Evolutionary conservation across 1,140 invertebrate genomes (phyloP).

Genomic region (Sitophilus oryzae): DNA sequence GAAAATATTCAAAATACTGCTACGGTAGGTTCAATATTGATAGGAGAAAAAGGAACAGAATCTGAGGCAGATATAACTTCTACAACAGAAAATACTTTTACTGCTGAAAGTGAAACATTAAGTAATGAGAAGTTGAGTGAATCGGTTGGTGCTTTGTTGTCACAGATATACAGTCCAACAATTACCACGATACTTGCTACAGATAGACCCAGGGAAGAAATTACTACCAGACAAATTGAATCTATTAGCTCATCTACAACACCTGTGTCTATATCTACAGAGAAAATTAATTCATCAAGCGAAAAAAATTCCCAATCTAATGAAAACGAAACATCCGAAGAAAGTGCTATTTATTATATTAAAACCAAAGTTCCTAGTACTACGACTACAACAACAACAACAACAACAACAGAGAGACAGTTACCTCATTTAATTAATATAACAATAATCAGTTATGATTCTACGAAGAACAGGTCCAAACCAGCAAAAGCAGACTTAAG

Average conservation of each 20-base stretch:
- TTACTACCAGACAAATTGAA: background rate
- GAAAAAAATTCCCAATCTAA: background rate
- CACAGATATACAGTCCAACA: conserved; percentile 21
- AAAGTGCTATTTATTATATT: background rate
- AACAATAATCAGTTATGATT: conserved; percentile 20
- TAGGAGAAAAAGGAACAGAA: conserved; percentile 21
- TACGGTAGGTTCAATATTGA: conserved; percentile 43
- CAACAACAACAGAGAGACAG: background rate
- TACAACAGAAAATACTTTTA: background rate
- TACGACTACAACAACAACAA: background rate
- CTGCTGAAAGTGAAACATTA: background rate
- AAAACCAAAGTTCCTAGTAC: background rate
- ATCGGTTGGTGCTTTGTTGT: conserved; percentile 29
- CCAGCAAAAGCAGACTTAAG: conserved; percentile 32
- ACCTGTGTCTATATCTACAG: background rate
- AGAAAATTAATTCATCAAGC: background rate
- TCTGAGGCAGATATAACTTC: conserved; percentile 3
- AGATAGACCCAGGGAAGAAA: background rate
- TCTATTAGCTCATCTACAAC: background rate
- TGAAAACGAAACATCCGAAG: background rate
- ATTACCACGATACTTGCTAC: conserved; percentile 8
- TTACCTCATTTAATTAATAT: conserved; percentile 22
- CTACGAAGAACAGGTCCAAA: conserved; percentile 15
- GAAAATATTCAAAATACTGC: conserved; percentile 44
- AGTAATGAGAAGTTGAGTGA: conserved; percentile 23